phyloP scores from a whole-genome alignment of 2,888 invertebrate genomes.

The Heteromyza rotundicornis region DNA sequence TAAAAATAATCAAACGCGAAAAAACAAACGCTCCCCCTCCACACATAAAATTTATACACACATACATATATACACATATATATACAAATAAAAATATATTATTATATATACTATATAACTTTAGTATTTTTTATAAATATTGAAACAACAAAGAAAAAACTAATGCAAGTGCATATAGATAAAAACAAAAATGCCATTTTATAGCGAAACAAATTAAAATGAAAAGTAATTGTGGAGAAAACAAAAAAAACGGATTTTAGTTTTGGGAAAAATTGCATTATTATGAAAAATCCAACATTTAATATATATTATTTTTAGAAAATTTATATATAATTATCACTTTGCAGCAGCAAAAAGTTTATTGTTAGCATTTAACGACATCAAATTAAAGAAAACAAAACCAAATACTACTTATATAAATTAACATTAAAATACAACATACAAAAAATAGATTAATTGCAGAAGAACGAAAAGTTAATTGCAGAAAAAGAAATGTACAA shows the following conservation, averaged over 20 bases:
- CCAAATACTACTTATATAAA: no score
- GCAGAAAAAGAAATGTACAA: slow-evolving; percentile 29
- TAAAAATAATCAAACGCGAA: no score
- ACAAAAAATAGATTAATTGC: no score
- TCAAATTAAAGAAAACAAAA: no score
- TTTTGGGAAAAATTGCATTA: no score
- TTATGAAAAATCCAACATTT: no score
- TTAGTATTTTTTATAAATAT: slow-evolving; percentile 4
- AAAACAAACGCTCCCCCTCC: slow-evolving; percentile 3
- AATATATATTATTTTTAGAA: no score
- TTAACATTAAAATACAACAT: no score
- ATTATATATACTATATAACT: not conserved
- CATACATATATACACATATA: slow-evolving; percentile 26
- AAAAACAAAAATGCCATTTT: slow-evolving; percentile 16
- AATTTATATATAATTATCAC: not conserved
- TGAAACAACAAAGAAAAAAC: slow-evolving; percentile 16
- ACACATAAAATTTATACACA: slow-evolving; percentile 25
- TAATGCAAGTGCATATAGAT: no score
- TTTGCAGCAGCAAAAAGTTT: not conserved
- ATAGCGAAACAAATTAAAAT: slow-evolving; percentile 23
- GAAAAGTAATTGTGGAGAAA: not conserved
- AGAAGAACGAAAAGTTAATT: slow-evolving; percentile 1
- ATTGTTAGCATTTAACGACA: slow-evolving; percentile 36
- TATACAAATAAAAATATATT: slow-evolving; percentile 24
- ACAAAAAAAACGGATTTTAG: no score